phyloP scores from a whole-genome alignment of 1,140 invertebrate species.

The Oryzaephilus surinamensis region DNA sequence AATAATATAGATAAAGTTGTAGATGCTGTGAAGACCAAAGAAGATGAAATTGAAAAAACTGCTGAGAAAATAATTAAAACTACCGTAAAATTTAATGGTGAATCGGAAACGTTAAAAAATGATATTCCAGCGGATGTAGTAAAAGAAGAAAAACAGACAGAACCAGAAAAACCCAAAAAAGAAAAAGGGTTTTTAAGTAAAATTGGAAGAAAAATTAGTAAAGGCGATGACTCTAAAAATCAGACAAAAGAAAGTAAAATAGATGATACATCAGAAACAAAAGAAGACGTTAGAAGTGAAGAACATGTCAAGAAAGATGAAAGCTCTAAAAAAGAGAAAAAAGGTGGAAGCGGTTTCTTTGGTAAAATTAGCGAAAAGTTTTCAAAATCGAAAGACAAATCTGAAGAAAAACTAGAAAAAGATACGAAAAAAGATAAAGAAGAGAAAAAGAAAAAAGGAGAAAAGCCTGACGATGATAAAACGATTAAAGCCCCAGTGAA shows the following conservation, averaged over 20 bases:
- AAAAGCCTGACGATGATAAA: conserved; percentile 2
- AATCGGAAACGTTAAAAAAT: background rate
- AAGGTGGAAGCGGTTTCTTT: no score
- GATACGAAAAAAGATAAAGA: conserved; percentile 1
- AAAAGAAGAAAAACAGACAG: background rate
- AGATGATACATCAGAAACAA: no score
- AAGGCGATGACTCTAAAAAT: conserved; percentile 6
- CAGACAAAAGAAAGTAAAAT: conserved; percentile 1
- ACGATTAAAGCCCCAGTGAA: conserved; percentile 4
- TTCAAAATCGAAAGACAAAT: conserved; percentile 1
- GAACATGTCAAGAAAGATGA: no score
- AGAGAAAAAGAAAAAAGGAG: background rate
- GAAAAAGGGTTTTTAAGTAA: conserved; percentile 8
- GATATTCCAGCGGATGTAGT: no score
- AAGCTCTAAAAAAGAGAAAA: no score
- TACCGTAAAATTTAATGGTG: background rate
- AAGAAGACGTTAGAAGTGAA: no score
- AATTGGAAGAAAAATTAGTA: conserved; percentile 12
- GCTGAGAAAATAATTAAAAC: conserved; percentile 1
- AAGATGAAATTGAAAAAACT: no score
- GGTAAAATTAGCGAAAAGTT: background rate
- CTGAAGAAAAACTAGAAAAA: conserved; percentile 7
- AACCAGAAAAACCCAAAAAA: conserved; percentile 7
- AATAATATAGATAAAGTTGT: no score
- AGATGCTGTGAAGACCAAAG: no score